Conservation (phyloP, 1,140 invertebrate species). For the Pachyrhynchus sulphureomaculatus region DNA sequence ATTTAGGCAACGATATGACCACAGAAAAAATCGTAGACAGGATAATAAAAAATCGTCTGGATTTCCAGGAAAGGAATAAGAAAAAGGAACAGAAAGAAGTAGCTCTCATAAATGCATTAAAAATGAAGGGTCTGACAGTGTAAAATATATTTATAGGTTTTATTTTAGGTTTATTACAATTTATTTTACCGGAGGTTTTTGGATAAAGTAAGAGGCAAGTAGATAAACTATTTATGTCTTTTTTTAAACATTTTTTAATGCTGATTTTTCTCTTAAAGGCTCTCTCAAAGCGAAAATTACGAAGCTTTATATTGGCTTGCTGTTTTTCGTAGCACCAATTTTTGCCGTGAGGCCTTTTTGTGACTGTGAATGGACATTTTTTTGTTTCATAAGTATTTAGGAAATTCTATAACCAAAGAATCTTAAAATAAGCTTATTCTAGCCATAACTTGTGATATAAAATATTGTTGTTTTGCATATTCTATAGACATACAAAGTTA, state of each 20-base stretch:
- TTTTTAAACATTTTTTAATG: not conserved
- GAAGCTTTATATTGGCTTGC: too few species aligned
- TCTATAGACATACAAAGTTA: too few species aligned
- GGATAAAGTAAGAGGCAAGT: not conserved
- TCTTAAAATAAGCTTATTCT: too few species aligned
- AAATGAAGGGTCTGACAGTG: conserved; percentile 18
- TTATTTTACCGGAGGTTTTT: not conserved
- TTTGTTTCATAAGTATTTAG: too few species aligned
- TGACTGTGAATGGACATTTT: too few species aligned
- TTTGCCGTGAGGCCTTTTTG: too few species aligned
- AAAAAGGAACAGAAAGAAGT: conserved; percentile 87
- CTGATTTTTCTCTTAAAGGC: not conserved
- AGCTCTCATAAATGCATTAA: conserved; percentile 48
- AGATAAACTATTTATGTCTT: not conserved
- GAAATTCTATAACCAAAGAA: too few species aligned
- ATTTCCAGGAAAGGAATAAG: conserved; percentile 84
- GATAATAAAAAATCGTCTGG: conserved; percentile 89
- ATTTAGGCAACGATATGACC: conserved; percentile 86
- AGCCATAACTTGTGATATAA: too few species aligned
- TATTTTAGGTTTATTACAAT: too few species aligned
- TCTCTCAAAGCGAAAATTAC: not conserved
- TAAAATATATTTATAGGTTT: not conserved
- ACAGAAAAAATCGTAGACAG: conserved; percentile 95
- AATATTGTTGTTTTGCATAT: too few species aligned
- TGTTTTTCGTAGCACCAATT: too few species aligned